Base-by-base conservation (phyloP, 1,140 invertebrate species). In the Monochamus saltuarius region DNA sequence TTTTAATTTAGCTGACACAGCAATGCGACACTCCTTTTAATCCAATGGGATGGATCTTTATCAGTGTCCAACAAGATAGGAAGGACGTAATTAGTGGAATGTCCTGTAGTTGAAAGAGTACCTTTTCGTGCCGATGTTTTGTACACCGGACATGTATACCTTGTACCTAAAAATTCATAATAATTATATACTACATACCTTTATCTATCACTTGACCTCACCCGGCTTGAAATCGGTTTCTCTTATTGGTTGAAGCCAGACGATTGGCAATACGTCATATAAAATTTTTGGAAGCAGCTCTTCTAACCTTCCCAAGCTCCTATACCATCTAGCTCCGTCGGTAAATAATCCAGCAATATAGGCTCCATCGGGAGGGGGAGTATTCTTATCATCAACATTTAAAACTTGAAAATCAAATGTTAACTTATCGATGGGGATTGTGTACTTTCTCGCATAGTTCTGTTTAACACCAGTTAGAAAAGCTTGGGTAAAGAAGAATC, bases 401-500 rank as follows among this genome's bases (percentile, higher is more conserved):
- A 65, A 13, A 42, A 65, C 46, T 35, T 62, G 59, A 53, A 67
- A 70, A 63, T 70, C 69, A 49, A 68, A 70, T 1, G 69, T 70
- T 14, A 96, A 77, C 54, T 89, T 86, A 79, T 97, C 93, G 42
- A 97, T 95, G 2, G 94, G 90, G 65, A 95, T 90, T 68, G 85
- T 87, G 66, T 90, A 89, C 71, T 90, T 90, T 57, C 95, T 79
- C 1, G 95, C 94, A 77, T 82, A 97, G 77, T 97, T 97, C 77
- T 97, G 95, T 65, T 93, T 86, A 1, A 90, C 90, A 2, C 90
- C 94, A 7, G 95, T 97, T 11, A 98, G 79, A 76, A 98, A 97
- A 0, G 92, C 92, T 78, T 97, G 94, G 0, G 92, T 93, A 73
- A 97, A 97, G 71, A 91, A 97, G 75, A 98, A 96, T 8, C 94